Evolutionary conservation across 2,888 invertebrate species (phyloP), one percentile per base, ranked within the genome.

Genomic region (Mylabris sibirica): DNA sequence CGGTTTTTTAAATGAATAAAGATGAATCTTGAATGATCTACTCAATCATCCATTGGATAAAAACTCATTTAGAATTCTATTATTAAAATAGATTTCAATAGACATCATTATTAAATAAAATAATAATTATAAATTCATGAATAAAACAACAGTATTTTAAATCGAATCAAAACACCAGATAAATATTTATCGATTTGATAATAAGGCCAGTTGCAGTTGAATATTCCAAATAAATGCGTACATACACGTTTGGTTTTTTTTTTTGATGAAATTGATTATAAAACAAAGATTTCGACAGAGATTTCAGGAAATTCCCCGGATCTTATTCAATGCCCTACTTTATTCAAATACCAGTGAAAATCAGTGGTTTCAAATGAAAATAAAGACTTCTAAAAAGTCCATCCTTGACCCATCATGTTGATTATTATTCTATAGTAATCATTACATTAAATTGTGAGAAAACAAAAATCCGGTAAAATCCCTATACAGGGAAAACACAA

Each of bases 291-390:
- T 49, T 49, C 49, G 20, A 20, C 17, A 49, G n/a, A 41, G 49
- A 49, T 17, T 49, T 49, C 49, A 20, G 49, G 49, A 49, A 49
- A 49, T 49, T 49, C 49, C 49, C 49, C 49, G 49, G 49, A 49
- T 20, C 20, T 17, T 17, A 49, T 49, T 20, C 2, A 20, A 20
- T 20, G 49, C 17, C 49, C 49, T 49, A 49, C 17, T 49, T 41
- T 41, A 35, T 49, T 49, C 49, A 49, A 4, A 20, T n/a, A 35
- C n/a, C 5, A n/a, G n/a, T 0, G 30, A 30, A 30, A 30, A 30
- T 5, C 8, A 30, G 30, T 30, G 8, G 5, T 30, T 30, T 30
- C 8, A 30, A n/a, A 30, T 30, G 30, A 30, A 30, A 30, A 30
- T 30, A 30, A n/a, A n/a, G 30, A 0, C 2, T 0, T 30, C 8